Percentiles rank a stretch among this genome's conserved stretches.
Evolutionary conservation across 2,888 invertebrate genomes (phyloP).

Genomic region (Chalcosyrphus nemorum): DNA sequence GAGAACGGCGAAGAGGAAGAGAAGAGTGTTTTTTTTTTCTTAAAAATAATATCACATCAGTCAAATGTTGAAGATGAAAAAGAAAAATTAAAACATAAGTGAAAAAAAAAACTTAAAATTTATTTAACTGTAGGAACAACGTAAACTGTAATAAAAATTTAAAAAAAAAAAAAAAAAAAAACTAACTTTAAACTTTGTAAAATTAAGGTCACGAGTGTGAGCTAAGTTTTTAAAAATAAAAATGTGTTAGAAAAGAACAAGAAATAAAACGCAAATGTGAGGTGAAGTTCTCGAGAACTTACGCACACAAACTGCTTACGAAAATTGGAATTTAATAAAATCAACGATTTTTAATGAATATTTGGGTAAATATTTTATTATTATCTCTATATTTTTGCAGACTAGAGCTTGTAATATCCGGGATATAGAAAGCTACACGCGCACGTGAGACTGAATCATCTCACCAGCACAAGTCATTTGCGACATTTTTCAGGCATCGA

Average conservation of each 20-base stretch:
- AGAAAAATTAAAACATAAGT: background rate
- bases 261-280: constrained; percentile 23
- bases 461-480: too few species aligned
- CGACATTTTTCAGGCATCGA: too few species aligned
- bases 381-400: background rate
- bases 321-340: constrained; percentile 59
- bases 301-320: constrained; percentile 20
- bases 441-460: too few species aligned
- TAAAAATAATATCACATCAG: background rate
- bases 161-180: too few species aligned
- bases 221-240: background rate
- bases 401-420: too few species aligned
- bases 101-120: too few species aligned
- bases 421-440: too few species aligned
- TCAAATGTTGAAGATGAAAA: background rate
- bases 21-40: background rate
- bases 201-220: background rate
- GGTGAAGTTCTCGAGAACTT: background rate
- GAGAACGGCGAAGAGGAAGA: background rate
- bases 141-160: background rate
- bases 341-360: constrained; percentile 80
- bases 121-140: constrained; percentile 11
- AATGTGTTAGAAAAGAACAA: constrained; percentile 26
- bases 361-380: constrained; percentile 80
- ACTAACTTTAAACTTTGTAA: background rate